Evolutionary conservation across 2,797 vertebrate genomes (phyloP), one percentile per base, ranked within the genome.

Genomic region (Synanceia verrucosa): DNA sequence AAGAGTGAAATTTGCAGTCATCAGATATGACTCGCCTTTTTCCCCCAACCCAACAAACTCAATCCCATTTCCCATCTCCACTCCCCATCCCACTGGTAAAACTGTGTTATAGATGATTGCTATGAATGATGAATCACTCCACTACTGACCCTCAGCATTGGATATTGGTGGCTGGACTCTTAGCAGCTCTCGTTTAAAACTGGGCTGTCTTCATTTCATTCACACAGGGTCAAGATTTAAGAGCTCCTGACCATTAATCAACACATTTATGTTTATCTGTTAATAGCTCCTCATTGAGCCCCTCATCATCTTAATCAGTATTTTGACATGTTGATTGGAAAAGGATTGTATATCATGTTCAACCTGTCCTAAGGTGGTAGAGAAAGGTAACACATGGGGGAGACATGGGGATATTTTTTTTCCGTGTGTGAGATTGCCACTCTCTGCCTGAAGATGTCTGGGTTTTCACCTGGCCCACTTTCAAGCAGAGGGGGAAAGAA

Each of bases 381-480:
- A 60, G 24, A 18, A 53, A 76, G 65, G 60, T 55, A 65, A 59
- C 7, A n/a, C 53, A 62, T 4, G 4, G 5, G 46, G 50, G 21
- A 52, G 11, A 47, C 28, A 19, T 43, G 34, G 39, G 46, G 73
- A 53, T 21, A 57, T 50, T 43, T 65, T 72, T 29, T 64, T 79
- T 73, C 18, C 57, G 36, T 64, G 44, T 4, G 37, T 67, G 43
- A 4, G 5, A 46, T 69, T 73, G 36, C 18, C 14, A 1, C 33
- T 73, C 33, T 65, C 43, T 69, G 31, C 47, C 60, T 78, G 47
- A 10, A 74, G 74, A 82, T 58, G 74, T 80, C 68, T 87, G 73
- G 69, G 72, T 65, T 88, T 85, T 71, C 57, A 76, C 69, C 51
- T 83, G 73, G 50, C 81, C 85, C 70, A 85, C 52, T 83, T 86